A percentile compares a stretch with the other conserved stretches of the same genome.
These are phyloP conservation scores for Calephelis nemesis DNA, from an alignment of 1,140 invertebrate species.

Conservation along the genomic window DNA sequence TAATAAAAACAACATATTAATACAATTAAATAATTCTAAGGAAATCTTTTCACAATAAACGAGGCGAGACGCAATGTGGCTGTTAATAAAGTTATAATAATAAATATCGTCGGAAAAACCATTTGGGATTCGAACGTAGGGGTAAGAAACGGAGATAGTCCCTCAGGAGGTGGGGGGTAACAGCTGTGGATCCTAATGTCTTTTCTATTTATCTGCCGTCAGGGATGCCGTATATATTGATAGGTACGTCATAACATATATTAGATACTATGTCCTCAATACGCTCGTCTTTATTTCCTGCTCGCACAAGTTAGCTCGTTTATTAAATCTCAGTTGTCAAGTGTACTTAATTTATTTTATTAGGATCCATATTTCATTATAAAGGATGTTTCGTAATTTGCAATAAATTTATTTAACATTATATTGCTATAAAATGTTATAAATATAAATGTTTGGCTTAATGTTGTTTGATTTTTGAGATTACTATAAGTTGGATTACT, in stretches of 20 bases:
- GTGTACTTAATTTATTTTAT: slow-evolving; percentile 4
- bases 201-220: slow-evolving; percentile 72
- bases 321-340: slow-evolving; percentile 17
- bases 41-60: slow-evolving; percentile 64
- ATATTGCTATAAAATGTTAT: neutral
- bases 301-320: slow-evolving; percentile 24
- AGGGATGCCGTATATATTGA: slow-evolving; percentile 46
- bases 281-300: slow-evolving; percentile 22
- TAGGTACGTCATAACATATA: slow-evolving; percentile 56
- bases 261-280: slow-evolving; percentile 30
- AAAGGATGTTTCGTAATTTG: neutral
- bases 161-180: slow-evolving; percentile 60
- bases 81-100: slow-evolving; percentile 78
- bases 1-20: slow-evolving; percentile 38
- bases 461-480: neutral
- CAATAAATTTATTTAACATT: neutral
- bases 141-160: slow-evolving; percentile 71
- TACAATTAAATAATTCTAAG: slow-evolving; percentile 42
- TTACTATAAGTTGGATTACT: neutral
- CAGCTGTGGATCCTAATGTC: slow-evolving; percentile 71
- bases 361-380: slow-evolving; percentile 4
- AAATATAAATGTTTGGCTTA: neutral
- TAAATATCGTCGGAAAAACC: slow-evolving; percentile 70
- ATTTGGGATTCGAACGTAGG: slow-evolving; percentile 72
- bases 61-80: slow-evolving; percentile 50